phyloP scores from a whole-genome alignment of 2,797 vertebrate genomes.

The Odontamblyopus lacepedii region DNA sequence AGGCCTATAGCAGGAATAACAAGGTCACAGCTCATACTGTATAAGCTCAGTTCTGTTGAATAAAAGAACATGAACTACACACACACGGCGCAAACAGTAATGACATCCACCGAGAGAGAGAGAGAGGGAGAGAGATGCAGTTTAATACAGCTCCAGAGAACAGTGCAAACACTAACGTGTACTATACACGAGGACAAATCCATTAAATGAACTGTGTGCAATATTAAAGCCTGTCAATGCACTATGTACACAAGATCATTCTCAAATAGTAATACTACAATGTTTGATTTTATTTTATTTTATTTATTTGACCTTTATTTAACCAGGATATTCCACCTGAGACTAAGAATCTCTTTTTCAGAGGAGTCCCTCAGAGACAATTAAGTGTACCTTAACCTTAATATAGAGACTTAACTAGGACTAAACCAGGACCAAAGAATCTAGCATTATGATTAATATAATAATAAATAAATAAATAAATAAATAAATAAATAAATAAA shows the following conservation, averaged over 20 bases:
- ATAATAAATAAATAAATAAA: too few relatives aligned
- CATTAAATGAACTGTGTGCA: neutral
- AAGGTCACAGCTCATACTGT: slow-evolving; percentile 25
- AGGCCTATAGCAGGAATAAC: slow-evolving; percentile 4
- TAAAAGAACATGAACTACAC: slow-evolving; percentile 15
- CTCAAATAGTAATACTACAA: too few relatives aligned
- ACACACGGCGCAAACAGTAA: slow-evolving; percentile 4
- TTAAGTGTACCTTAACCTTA: too few relatives aligned
- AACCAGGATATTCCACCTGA: too few relatives aligned
- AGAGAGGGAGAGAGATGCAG: slow-evolving; percentile 7
- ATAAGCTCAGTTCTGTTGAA: neutral
- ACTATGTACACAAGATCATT: neutral
- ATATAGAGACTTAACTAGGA: too few relatives aligned
- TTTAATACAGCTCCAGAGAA: neutral
- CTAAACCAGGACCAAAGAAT: too few relatives aligned
- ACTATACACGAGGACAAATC: neutral
- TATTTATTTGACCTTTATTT: too few relatives aligned
- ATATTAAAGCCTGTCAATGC: slow-evolving; percentile 10
- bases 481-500: too few relatives aligned
- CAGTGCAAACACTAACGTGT: slow-evolving; percentile 1
- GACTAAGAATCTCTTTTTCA: too few relatives aligned
- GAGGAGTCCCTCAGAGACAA: too few relatives aligned
- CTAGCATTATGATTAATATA: too few relatives aligned
- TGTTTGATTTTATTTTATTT: too few relatives aligned
- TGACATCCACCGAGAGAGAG: slow-evolving; percentile 9